A percentile compares a stretch with the other conserved stretches of the same genome.
Conservation (phyloP, 2,113 vertebrate species). For the Austrofundulus limnaeus region DNA sequence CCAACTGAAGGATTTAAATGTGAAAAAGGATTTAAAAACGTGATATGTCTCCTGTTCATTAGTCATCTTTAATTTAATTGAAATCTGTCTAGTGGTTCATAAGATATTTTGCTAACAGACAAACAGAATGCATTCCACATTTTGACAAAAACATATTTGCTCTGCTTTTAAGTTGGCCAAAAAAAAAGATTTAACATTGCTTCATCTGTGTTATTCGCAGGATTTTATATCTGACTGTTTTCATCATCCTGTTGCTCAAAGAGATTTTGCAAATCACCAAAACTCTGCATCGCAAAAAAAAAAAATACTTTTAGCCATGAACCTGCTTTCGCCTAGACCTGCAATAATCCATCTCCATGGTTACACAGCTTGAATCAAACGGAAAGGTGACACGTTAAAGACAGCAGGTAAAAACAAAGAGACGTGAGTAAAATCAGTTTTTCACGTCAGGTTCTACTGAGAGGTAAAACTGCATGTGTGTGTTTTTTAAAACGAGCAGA, state of each 20-base stretch:
- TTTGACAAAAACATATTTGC: too few species aligned
- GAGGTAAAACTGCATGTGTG: constrained; percentile 33
- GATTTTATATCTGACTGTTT: constrained; percentile 18
- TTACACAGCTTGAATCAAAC: constrained; percentile 66
- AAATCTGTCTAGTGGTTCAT: too few species aligned
- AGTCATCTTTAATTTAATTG: too few species aligned
- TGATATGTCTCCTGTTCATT: too few species aligned
- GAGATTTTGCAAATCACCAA: constrained; percentile 31
- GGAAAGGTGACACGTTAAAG: constrained; percentile 56
- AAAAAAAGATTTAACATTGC: constrained; percentile 14
- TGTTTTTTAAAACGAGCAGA: constrained; percentile 19
- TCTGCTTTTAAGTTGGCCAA: too few species aligned
- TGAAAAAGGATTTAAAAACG: too few species aligned
- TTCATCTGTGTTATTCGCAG: constrained; percentile 32
- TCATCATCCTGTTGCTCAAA: constrained; percentile 26
- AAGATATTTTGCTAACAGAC: too few species aligned
- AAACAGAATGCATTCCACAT: too few species aligned
- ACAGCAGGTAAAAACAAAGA: constrained; percentile 37
- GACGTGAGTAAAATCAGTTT: constrained; percentile 18
- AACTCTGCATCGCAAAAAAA: constrained; percentile 30
- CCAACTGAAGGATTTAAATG: too few species aligned
- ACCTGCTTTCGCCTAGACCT: constrained; percentile 37
- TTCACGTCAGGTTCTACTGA: constrained; percentile 32
- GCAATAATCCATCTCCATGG: constrained; percentile 56
- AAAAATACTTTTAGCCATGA: constrained; percentile 38